Conservation (phyloP, 2,797 vertebrate genomes). For the Rhinichthys osculus region DNA sequence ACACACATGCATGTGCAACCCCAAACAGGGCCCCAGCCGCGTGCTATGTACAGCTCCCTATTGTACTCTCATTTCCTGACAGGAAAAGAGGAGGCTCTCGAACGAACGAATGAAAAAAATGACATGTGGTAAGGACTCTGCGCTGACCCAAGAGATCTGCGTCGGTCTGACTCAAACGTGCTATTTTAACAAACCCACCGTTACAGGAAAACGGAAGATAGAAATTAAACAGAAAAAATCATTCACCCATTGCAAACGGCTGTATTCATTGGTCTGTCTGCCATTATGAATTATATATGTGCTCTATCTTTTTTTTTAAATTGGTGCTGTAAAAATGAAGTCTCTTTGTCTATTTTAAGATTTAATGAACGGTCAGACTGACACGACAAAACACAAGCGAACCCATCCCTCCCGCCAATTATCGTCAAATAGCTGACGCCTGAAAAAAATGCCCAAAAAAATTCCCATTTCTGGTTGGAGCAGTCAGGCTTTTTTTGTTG, state of each 20-base stretch:
- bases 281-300: conserved; percentile 41
- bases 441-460: conserved; percentile 12
- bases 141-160: conserved; percentile 39
- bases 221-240: conserved; percentile 41
- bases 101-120: conserved; percentile 45
- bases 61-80: conserved; percentile 69
- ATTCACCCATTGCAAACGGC: conserved; percentile 13
- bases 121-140: conserved; percentile 45
- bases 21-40: conserved; percentile 46
- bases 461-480: not conserved
- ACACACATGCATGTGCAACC: conserved; percentile 32
- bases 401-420: conserved; percentile 46
- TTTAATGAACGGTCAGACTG: conserved; percentile 38
- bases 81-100: conserved; percentile 60
- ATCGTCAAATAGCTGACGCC: conserved; percentile 40
- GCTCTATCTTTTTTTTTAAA: conserved; percentile 16
- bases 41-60: conserved; percentile 59
- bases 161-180: conserved; percentile 26
- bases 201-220: conserved; percentile 35
- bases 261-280: conserved; percentile 24
- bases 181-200: conserved; percentile 50
- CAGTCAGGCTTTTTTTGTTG: conserved; percentile 32
- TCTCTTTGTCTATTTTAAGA: conserved; percentile 50
- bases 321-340: conserved; percentile 34
- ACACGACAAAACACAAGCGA: conserved; percentile 42